phyloP scores from a whole-genome alignment of 2,888 invertebrate species.

The Trimorus sp. region DNA sequence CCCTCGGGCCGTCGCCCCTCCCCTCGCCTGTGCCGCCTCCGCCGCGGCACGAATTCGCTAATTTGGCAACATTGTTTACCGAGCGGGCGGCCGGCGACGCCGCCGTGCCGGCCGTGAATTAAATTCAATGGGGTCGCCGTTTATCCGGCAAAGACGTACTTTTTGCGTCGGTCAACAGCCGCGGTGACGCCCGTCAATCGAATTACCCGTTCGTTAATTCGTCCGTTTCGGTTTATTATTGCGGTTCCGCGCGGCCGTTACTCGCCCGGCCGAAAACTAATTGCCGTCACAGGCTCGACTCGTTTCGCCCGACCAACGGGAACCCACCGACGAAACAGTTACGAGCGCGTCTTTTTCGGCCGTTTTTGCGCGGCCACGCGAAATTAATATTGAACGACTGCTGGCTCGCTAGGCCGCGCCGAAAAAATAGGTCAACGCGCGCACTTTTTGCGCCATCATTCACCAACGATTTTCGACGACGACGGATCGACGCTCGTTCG shows the following conservation, averaged over 20 bases:
- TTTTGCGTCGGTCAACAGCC: conserved; percentile 61
- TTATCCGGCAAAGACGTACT: conserved; percentile 61
- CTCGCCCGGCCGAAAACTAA: conserved; percentile 26
- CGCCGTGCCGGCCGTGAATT: conserved; percentile 43
- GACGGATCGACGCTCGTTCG: too few species aligned
- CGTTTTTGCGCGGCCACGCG: too few species aligned
- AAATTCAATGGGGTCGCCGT: conserved; percentile 56
- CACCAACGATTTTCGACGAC: too few species aligned
- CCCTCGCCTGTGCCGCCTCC: too few species aligned
- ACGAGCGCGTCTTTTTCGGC: not conserved
- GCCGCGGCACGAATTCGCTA: conserved; percentile 49
- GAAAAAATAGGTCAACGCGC: too few species aligned
- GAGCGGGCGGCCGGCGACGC: conserved; percentile 43
- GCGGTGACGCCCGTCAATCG: conserved; percentile 50
- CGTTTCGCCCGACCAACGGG: conserved; percentile 8
- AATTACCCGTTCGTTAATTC: conserved; percentile 42
- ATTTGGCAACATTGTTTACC: conserved; percentile 59
- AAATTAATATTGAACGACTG: too few species aligned
- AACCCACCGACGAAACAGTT: not conserved
- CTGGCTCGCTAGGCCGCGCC: too few species aligned
- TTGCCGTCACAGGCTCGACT: conserved; percentile 17
- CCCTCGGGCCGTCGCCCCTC: too few species aligned
- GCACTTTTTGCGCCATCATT: too few species aligned
- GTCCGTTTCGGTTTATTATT: conserved; percentile 51
- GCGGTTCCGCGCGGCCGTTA: conserved; percentile 32